Evolutionary conservation across 2,888 invertebrate genomes (phyloP), one percentile per base, ranked within the genome.

Genomic region (Taphrorychus bicolor): DNA sequence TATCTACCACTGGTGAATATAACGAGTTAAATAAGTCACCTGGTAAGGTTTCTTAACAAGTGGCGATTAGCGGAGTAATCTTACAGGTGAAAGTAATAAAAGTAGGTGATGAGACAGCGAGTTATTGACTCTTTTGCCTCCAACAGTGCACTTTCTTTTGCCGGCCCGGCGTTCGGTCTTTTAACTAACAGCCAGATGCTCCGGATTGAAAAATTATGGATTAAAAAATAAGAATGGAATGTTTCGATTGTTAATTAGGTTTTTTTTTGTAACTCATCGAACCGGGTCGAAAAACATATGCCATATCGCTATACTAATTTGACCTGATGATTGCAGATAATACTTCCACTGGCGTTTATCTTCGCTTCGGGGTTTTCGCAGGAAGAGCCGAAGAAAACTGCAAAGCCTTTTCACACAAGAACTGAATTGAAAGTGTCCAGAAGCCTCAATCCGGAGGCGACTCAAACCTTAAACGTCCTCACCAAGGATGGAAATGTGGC

Each of bases 351-450:
- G 41, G 41, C 70, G 82, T 75, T 79, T n/a, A 82, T 83, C 16
- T 66, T 77, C 41, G 73, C 65, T 2, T 11, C 52, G 5, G 53
- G 59, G 0, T 19, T 17, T 18, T 23, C 48, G 32, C n/a, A n/a
- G n/a, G 22, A 75, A 70, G 84, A 70, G 48, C 84, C 82, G 75
- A 81, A 73, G 81, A 83, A 73, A 81, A 83, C 67, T 54, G 74
- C 40, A 18, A n/a, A 42, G 9, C 68, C 68, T 7, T 40, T 70
- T 17, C 61, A 66, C 48, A 87, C 91, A 18, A 85, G 92, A 66
- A 91, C 92, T 0, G 90, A 91, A 79, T 83, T 92, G 48, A 91
- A 92, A 79, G 91, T 92, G 17, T 89, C 91, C 1, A 85, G 93
- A 69, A 92, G 91, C 78, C 84, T 93, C 14, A 88, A 91, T 79